Evolutionary conservation across 2,797 vertebrate genomes (phyloP), one percentile per base, ranked within the genome.

Genomic region (Tenualosa thibaudeaui): DNA sequence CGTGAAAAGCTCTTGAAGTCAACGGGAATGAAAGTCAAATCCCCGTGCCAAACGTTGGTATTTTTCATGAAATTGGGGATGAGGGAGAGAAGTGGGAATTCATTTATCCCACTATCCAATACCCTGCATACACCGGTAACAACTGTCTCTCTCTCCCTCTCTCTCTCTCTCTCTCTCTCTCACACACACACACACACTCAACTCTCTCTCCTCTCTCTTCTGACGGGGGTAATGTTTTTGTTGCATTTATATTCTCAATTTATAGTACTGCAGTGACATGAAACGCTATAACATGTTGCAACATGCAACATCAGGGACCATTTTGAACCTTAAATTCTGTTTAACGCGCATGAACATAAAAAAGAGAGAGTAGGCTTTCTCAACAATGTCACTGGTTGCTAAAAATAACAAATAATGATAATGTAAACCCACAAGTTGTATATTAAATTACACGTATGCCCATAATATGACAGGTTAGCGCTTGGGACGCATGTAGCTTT

Each of bases 31-130:
- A 78, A 83, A 83, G 84, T 83, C 15, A 81, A 71, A 84, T 82
- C 53, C 62, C 13, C 9, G 43, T 86, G 87, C 86, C 86, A 89
- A 89, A 83, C 86, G 54, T 81, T 78, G 40, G 37, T 82, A 88
- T 37, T 78, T 56, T 81, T 84, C 31, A 82, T 87, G 84, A 88
- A 84, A 86, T 68, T 68, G 51, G 22, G 58, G 62, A 56, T 78
- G 78, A 51, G 85, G n/a, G 71, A 83, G 46, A 86, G 83, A 81
- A 81, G 51, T 31, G 43, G 60, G 68, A 17, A 50, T 51, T 49
- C 56, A 60, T 81, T 50, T 31, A 51, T 81, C 3, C 50, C 50
- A 9, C 50, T 51, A 51, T 49, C 22, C 37, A 83, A 56, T 50
- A 83, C 54, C 26, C 24, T 82, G 22, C 37, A 71, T 84, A 46